These are phyloP conservation scores for Crossaster papposus DNA, from an alignment of 53 echinoderm and acorn worm species.

Conservation along the genomic window DNA sequence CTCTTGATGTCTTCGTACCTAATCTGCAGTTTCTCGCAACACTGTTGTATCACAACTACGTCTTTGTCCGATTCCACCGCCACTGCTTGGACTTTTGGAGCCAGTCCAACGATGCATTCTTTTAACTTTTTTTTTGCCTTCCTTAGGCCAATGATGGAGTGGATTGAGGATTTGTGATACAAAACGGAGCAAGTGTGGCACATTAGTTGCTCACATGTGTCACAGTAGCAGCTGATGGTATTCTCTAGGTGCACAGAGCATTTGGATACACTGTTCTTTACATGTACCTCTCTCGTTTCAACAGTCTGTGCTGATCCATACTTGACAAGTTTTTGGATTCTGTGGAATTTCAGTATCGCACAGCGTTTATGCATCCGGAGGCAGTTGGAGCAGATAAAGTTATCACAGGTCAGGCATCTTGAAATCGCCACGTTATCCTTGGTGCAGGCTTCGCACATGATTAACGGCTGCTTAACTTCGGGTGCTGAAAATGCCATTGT, in stretches of 20 bases:
- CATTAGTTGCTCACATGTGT: conserved; percentile 41
- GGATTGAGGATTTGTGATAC: background rate
- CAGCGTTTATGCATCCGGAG: background rate
- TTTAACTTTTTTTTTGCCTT: background rate
- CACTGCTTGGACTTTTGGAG: background rate
- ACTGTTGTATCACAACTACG: background rate
- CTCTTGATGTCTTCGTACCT: background rate
- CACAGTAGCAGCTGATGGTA: conserved; percentile 12
- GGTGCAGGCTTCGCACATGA: background rate
- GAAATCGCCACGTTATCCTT: background rate
- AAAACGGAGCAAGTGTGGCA: background rate
- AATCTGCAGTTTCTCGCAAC: background rate
- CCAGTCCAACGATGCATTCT: background rate
- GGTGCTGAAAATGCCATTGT: no score
- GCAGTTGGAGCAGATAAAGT: background rate
- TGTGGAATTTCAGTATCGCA: background rate
- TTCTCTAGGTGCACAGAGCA: conserved; percentile 16
- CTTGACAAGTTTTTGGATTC: background rate
- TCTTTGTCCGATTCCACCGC: background rate
- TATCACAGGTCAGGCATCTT: conserved; percentile 1
- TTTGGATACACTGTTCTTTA: background rate
- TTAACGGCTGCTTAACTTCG: background rate
- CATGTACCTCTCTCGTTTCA: background rate
- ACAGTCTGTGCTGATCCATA: background rate
- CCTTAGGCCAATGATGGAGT: background rate